phyloP scores from a whole-genome alignment of 2,888 invertebrate genomes.

The Synanthedon vespiformis region DNA sequence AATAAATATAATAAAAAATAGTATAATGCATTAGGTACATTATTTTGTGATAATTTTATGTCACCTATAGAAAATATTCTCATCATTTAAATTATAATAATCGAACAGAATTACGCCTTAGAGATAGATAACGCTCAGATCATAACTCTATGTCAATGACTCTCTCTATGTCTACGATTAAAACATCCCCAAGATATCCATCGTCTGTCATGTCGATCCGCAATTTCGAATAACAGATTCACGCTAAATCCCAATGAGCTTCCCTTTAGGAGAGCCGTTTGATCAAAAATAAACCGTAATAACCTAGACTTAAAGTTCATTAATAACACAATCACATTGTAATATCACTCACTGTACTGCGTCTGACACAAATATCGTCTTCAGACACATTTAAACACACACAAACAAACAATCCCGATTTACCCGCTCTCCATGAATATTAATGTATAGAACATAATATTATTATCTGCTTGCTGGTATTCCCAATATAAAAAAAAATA shows the following conservation, averaged over 20 bases:
- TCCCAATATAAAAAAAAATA: constrained; percentile 6
- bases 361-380: constrained; percentile 47
- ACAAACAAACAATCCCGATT: constrained; percentile 32
- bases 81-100: no score
- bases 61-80: no score
- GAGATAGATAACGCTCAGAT: no score
- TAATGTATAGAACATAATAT: constrained; percentile 37
- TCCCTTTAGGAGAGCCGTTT: neutral
- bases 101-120: no score
- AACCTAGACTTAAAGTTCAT: constrained; percentile 58
- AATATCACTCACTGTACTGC: constrained; percentile 63
- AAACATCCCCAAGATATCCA: no score
- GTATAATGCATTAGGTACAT: no score
- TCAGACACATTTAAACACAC: constrained; percentile 50
- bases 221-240: no score
- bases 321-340: constrained; percentile 66
- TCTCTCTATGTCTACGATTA: no score
- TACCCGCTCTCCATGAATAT: constrained; percentile 36
- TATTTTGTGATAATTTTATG: no score
- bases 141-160: no score
- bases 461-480: constrained; percentile 38
- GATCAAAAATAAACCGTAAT: neutral
- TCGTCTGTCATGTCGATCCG: no score
- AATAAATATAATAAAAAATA: no score
- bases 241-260: neutral